Conservation (phyloP, 2,888 invertebrate genomes). For the Chymomyza caudatula region DNA sequence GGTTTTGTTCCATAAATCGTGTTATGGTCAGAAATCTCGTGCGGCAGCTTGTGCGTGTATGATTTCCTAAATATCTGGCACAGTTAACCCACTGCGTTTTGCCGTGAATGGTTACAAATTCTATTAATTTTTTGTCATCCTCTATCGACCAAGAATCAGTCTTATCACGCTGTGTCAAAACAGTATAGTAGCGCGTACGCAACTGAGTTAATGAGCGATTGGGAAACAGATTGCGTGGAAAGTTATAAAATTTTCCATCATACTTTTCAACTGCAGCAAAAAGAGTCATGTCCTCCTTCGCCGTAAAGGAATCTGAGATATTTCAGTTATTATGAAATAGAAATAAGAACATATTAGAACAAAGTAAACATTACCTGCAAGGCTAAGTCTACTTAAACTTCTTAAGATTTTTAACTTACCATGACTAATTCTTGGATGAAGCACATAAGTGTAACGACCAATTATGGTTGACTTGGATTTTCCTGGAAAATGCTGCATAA, state of each 20-base stretch:
- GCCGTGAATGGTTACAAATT: constrained; percentile 79
- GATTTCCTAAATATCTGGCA: constrained; percentile 79
- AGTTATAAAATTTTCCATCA: constrained; percentile 81
- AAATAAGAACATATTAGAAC: background rate
- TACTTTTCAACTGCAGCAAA: constrained; percentile 82
- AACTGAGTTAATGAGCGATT: constrained; percentile 82
- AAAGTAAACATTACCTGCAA: background rate
- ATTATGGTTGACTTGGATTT: constrained; percentile 84
- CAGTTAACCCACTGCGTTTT: constrained; percentile 80
- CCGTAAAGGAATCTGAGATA: constrained; percentile 79
- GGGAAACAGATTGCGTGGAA: constrained; percentile 81
- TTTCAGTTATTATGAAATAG: background rate
- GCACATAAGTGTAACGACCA: constrained; percentile 79
- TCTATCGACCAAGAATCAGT: constrained; percentile 81
- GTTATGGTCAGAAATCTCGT: constrained; percentile 81
- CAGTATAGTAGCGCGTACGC: constrained; percentile 81
- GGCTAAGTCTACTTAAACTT: background rate
- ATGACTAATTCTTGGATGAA: constrained; percentile 70
- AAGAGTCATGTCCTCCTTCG: constrained; percentile 83
- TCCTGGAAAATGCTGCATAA: constrained; percentile 82
- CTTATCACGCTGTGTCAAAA: constrained; percentile 75
- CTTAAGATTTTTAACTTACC: constrained; percentile 50
- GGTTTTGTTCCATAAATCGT: constrained; percentile 79
- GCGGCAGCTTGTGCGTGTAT: constrained; percentile 81
- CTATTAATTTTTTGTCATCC: constrained; percentile 82